Percentiles rank a stretch among this genome's conserved stretches.
Evolutionary conservation across 2,888 invertebrate species (phyloP).

Genomic region (Timandra comae): DNA sequence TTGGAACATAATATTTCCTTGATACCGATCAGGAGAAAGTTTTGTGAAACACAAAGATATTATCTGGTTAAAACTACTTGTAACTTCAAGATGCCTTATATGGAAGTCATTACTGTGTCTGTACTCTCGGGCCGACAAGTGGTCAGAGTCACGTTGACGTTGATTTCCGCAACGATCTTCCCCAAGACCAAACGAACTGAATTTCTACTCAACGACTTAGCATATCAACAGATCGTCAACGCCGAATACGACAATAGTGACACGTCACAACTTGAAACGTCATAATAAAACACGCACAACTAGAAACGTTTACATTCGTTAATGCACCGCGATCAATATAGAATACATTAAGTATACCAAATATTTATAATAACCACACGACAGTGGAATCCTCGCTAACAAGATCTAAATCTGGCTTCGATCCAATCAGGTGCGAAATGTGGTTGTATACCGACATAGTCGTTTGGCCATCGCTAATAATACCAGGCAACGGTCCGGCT

Average conservation of each 20-base stretch:
- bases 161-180: not conserved
- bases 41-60: constrained; percentile 1
- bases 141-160: too few relatives aligned
- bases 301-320: too few relatives aligned
- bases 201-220: too few relatives aligned
- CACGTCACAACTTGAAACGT: too few relatives aligned
- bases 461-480: constrained; percentile 64
- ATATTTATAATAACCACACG: constrained; percentile 24
- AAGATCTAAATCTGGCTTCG: constrained; percentile 49
- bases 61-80: constrained; percentile 3
- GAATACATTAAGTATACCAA: constrained; percentile 2
- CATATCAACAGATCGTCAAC: too few relatives aligned
- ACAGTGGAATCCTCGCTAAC: constrained; percentile 37
- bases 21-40: too few relatives aligned
- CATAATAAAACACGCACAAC: too few relatives aligned
- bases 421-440: constrained; percentile 67
- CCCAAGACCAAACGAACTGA: too few relatives aligned
- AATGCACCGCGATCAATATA: too few relatives aligned
- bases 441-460: constrained; percentile 36
- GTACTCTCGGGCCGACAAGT: not conserved
- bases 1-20: too few relatives aligned
- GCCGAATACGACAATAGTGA: too few relatives aligned
- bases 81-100: constrained; percentile 4
- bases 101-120: constrained; percentile 9
- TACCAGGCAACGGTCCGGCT: constrained; percentile 51